Evolutionary conservation across 1,140 invertebrate species (phyloP).

Genomic region (Babylonia areolata): DNA sequence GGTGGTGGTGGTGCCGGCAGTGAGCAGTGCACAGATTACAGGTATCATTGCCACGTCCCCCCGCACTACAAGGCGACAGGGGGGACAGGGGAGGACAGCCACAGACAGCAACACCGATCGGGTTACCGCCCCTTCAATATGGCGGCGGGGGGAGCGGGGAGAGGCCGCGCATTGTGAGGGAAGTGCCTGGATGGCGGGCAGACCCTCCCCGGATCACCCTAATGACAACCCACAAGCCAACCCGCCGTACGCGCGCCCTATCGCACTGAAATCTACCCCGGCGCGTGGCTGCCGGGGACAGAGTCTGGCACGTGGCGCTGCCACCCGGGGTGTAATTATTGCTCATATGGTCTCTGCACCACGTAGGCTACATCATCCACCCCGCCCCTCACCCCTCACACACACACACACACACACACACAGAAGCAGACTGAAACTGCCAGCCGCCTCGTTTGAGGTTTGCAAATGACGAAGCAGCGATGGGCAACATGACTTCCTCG

Average conservation of each 20-base stretch:
- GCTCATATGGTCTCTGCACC: slow-evolving; percentile 23
- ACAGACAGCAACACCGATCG: neutral
- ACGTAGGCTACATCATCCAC: too few species aligned
- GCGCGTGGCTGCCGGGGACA: slow-evolving; percentile 14
- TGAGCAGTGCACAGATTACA: neutral
- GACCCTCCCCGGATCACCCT: slow-evolving; percentile 28
- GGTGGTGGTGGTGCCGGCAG: neutral
- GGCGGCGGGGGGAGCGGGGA: slow-evolving; percentile 18
- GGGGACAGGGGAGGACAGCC: neutral
- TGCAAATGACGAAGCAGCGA: too few species aligned
- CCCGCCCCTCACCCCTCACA: neutral
- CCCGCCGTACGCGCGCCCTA: slow-evolving; percentile 11
- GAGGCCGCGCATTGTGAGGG: neutral
- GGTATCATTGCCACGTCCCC: neutral
- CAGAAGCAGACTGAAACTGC: neutral
- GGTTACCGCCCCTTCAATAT: slow-evolving; percentile 8
- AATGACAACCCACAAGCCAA: slow-evolving; percentile 29
- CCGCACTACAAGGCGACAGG: neutral
- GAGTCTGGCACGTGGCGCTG: slow-evolving; percentile 24
- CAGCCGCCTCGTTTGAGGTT: too few species aligned
- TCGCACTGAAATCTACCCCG: slow-evolving; percentile 34
- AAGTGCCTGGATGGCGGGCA: neutral
- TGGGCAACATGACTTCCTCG: too few species aligned
- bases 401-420: slow-evolving; percentile 20
- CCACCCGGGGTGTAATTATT: slow-evolving; percentile 34